Percentiles rank a stretch among this genome's conserved stretches.
These are phyloP conservation scores for Calosoma granatense DNA, from an alignment of 1,140 invertebrate genomes.

Conservation along the genomic window DNA sequence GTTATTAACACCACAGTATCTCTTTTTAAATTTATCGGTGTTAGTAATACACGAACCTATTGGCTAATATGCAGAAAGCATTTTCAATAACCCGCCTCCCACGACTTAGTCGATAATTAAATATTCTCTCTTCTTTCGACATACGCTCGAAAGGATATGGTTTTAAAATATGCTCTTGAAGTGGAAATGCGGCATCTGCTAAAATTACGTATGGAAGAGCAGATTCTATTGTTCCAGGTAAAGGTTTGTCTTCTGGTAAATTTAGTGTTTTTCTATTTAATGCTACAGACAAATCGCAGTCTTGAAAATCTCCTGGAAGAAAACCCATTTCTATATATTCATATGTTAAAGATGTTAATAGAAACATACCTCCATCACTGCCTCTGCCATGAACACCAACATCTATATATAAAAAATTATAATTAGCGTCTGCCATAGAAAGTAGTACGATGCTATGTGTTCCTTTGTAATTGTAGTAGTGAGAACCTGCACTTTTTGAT, in stretches of 20 bases:
- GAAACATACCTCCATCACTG: background rate
- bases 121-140: slow-evolving; percentile 23
- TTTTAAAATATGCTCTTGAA: slow-evolving; percentile 31
- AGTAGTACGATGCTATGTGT: slow-evolving; percentile 16
- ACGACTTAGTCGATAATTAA: slow-evolving; percentile 26
- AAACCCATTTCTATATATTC: background rate
- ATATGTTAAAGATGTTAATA: background rate
- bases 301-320: background rate
- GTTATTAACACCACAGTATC: background rate
- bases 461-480: background rate
- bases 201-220: slow-evolving; percentile 24
- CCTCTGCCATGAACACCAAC: slow-evolving; percentile 10
- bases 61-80: slow-evolving; percentile 12
- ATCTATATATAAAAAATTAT: slow-evolving; percentile 19
- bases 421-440: slow-evolving; percentile 17
- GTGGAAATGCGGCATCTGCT: slow-evolving; percentile 21
- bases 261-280: slow-evolving; percentile 12
- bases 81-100: slow-evolving; percentile 21
- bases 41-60: slow-evolving; percentile 29
- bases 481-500: background rate
- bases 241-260: slow-evolving; percentile 11
- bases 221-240: slow-evolving; percentile 15
- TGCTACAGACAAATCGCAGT: background rate
- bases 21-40: background rate
- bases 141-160: slow-evolving; percentile 27